Evolutionary conservation across 2,888 invertebrate species (phyloP).

Genomic region (Eupithecia insigniata): DNA sequence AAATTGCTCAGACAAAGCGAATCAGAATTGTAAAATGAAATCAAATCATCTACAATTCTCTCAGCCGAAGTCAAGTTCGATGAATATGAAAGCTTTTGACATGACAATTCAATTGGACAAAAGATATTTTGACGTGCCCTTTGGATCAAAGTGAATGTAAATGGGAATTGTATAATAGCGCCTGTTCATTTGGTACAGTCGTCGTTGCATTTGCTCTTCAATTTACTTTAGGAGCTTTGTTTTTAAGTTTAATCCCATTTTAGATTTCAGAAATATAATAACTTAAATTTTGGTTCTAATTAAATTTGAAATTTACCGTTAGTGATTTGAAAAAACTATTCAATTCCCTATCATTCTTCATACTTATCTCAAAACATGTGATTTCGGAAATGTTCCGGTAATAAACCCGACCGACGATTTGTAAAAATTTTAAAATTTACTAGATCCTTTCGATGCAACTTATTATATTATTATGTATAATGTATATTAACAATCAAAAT

Average conservation of each 20-base stretch:
- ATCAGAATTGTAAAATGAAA: constrained; percentile 21
- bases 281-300: no score
- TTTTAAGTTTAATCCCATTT: neutral
- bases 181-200: constrained; percentile 18
- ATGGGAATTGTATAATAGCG: constrained; percentile 15
- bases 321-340: no score
- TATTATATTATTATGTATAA: no score
- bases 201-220: neutral
- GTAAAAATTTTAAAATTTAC: no score
- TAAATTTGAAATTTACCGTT: no score
- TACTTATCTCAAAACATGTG: no score
- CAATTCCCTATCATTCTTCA: no score
- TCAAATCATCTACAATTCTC: constrained; percentile 22
- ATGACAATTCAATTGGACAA: constrained; percentile 22
- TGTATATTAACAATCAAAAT: no score
- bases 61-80: constrained; percentile 16
- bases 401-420: no score
- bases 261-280: neutral
- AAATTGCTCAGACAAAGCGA: constrained; percentile 17
- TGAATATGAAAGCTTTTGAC: constrained; percentile 16
- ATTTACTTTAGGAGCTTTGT: neutral
- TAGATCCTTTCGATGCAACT: neutral
- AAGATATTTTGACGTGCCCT: constrained; percentile 18
- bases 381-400: no score
- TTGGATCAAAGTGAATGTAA: constrained; percentile 20